Base-by-base conservation (phyloP, 2,888 invertebrate species). In the Rapana venosa region DNA sequence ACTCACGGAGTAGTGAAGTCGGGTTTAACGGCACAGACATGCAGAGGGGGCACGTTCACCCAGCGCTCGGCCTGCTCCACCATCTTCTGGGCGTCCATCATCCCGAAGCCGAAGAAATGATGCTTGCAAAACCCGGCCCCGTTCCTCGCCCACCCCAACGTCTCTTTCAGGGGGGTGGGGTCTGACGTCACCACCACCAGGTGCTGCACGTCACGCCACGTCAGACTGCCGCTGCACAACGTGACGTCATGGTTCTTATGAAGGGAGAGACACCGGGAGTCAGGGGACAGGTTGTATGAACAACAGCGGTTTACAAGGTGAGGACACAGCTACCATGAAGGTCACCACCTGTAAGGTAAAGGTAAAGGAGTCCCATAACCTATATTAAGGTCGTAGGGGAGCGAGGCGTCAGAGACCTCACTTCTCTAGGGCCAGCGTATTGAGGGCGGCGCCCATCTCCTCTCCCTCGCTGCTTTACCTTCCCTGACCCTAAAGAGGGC, bases 181-280 rank as follows among this genome's bases (percentile, higher is more conserved):
- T 98, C 98, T 0, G 98, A 97, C 0, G 98, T 98, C 97, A 98
- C 98, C 0, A 97, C 98, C 20, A 98, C 97, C 91, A 99, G 96
- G 96, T 99, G 98, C 95, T 99, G 98, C 22, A 98, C 97, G 95
- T 99, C 99, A 90, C 99, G 97, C 98, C 98, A 99, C 0, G 98
- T 98, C 93, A 99, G 96, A 91, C 97, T 96, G 0, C 97, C 97
- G 95, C 98, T 99, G 96, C 88, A 17, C 17, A 66, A 17, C 17
- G 13, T 22, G 20, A 66, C 17, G 20, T 22, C 2, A 66, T 17
- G 5, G 66, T 13, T 17, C 6, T 17, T 22, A 26, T n/a, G 26
- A 13, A 66, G 66, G 26, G 13, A 66, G 66, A 61, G 61, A 13
- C 2, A 13, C 2, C 2, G 66, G 1, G 66, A 66, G 66, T 22